phyloP scores from a whole-genome alignment of 2,797 vertebrate species.

The Garrulus glandarius region DNA sequence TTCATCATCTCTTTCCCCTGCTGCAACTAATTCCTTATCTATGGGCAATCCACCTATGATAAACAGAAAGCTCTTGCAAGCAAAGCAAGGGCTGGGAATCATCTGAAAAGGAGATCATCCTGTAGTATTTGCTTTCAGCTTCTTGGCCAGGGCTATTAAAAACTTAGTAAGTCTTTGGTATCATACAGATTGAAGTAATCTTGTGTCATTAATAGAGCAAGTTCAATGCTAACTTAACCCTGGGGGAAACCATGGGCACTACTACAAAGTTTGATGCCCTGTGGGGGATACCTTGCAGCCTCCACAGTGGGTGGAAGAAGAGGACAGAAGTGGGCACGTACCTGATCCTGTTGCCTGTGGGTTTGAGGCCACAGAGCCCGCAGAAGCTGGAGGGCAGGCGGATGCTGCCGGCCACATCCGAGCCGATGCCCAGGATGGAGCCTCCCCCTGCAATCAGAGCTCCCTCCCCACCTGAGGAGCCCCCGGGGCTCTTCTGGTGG shows the following conservation, averaged over 20 bases:
- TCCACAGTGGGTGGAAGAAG: neutral
- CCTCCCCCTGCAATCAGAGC: constrained; percentile 81
- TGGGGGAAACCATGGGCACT: rapidly evolving
- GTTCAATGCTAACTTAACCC: neutral
- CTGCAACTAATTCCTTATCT: neutral
- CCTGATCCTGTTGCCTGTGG: constrained; percentile 80
- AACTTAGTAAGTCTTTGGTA: neutral
- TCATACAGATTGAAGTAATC: neutral
- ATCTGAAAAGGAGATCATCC: neutral
- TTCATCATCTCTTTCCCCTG: neutral
- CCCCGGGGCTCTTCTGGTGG: constrained; percentile 73
- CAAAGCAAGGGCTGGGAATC: neutral
- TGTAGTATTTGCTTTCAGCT: neutral
- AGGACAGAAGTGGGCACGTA: neutral
- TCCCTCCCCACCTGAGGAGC: constrained; percentile 82
- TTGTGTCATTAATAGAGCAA: neutral
- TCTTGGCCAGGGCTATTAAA: neutral
- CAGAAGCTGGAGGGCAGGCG: constrained; percentile 83
- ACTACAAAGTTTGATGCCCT: neutral
- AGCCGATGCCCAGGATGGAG: constrained; percentile 80
- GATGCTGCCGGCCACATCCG: constrained; percentile 78
- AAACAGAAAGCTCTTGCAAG: neutral
- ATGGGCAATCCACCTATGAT: neutral
- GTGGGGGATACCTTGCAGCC: neutral
- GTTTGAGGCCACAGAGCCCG: constrained; percentile 82